Evolutionary conservation across 2,113 vertebrate genomes (phyloP).

Genomic region (Cebidichthys violaceus): DNA sequence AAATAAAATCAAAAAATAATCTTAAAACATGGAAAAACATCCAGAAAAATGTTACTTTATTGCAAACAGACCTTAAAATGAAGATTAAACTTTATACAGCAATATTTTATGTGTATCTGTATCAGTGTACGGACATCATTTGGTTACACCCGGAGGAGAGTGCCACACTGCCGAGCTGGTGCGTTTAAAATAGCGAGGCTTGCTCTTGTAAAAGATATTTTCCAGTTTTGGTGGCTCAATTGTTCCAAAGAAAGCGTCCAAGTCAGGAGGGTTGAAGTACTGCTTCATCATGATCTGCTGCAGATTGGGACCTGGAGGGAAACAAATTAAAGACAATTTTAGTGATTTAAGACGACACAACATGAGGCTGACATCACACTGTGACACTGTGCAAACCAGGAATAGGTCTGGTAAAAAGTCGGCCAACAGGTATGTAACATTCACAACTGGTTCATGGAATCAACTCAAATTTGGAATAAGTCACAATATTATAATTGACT

Average conservation of each 20-base stretch:
- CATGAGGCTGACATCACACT: not conserved
- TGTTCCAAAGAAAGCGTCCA: conserved; percentile 84
- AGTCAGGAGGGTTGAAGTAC: conserved; percentile 88
- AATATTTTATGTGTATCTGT: conserved; percentile 3
- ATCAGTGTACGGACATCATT: conserved; percentile 53
- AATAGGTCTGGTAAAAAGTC: not conserved
- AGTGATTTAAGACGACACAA: not conserved
- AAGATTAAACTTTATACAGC: conserved; percentile 55
- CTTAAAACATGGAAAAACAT: not conserved
- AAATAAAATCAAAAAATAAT: too few relatives aligned
- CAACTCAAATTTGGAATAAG: not conserved
- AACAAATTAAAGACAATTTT: not conserved
- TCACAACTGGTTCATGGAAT: not conserved
- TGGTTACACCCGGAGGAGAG: conserved; percentile 83
- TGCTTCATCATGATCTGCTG: conserved; percentile 87
- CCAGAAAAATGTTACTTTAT: conserved; percentile 54
- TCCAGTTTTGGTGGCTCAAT: conserved; percentile 88
- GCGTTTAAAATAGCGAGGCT: conserved; percentile 94
- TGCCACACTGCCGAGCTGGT: conserved; percentile 97
- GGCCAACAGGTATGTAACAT: not conserved
- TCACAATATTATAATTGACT: not conserved
- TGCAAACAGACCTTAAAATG: conserved; percentile 40
- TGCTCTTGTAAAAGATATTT: conserved; percentile 92
- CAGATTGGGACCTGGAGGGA: conserved; percentile 83
- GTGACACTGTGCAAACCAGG: not conserved